These are phyloP conservation scores for Teleopsis dalmanni DNA, from an alignment of 1,140 invertebrate species.

Conservation along the genomic window DNA sequence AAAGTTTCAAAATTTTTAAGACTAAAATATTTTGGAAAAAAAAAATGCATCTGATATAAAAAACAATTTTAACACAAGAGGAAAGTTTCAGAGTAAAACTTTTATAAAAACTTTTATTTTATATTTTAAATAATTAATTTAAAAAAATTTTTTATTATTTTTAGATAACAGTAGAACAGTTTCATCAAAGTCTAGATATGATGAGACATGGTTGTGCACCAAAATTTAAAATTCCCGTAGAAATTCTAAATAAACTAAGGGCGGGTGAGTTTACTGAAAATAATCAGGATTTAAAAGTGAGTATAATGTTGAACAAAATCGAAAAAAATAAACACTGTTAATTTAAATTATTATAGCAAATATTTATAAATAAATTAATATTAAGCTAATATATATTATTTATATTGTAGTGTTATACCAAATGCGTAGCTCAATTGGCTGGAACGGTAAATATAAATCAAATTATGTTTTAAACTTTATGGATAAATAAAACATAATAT, in stretches of 20 bases:
- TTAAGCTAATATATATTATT: not conserved
- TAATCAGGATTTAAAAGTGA: constrained; percentile 24
- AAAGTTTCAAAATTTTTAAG: too few species aligned
- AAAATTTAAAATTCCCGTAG: constrained; percentile 28
- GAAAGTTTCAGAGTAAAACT: too few species aligned
- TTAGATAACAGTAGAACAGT: constrained; percentile 34
- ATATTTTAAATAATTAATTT: too few species aligned
- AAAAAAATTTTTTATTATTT: not conserved
- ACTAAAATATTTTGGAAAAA: too few species aligned
- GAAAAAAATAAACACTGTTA: too few species aligned
- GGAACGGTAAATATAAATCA: constrained; percentile 22
- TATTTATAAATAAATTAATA: not conserved
- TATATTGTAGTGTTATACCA: constrained; percentile 32
- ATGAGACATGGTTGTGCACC: constrained; percentile 31
- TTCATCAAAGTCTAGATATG: constrained; percentile 33
- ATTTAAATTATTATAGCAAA: not conserved
- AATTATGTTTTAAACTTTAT: not conserved
- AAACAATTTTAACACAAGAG: not conserved
- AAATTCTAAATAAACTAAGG: constrained; percentile 24
- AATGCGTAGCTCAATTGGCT: constrained; percentile 34
- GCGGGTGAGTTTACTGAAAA: constrained; percentile 23
- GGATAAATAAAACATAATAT: not conserved
- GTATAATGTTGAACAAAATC: not conserved
- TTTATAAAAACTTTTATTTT: too few species aligned
- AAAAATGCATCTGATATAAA: constrained; percentile 2